Conservation (phyloP, 1,140 invertebrate genomes). For the Brachionus koreanus region DNA sequence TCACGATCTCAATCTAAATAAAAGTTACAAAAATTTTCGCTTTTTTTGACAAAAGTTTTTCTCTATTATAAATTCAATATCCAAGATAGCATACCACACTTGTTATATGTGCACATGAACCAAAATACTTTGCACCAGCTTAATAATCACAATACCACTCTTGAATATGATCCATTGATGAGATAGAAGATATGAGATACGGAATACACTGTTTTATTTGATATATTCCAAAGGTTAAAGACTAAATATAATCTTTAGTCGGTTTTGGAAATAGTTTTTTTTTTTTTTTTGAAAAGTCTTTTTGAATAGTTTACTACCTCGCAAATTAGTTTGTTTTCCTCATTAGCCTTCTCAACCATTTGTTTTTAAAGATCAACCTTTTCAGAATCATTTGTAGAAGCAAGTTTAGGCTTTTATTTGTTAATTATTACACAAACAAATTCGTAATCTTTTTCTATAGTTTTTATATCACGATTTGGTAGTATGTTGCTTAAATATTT, state of each 20-base stretch:
- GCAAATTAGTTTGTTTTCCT: not conserved
- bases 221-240: not conserved
- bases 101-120: not conserved
- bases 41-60: not conserved
- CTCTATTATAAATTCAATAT: not conserved
- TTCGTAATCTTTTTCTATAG: no score
- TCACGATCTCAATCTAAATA: not conserved
- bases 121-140: no score
- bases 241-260: not conserved
- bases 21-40: not conserved
- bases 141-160: no score
- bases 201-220: not conserved
- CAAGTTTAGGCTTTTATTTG: not conserved
- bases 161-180: no score
- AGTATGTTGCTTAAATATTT: not conserved
- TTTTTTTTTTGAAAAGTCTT: not conserved
- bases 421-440: not conserved
- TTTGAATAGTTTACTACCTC: no score
- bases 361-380: no score
- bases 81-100: constrained; percentile 1
- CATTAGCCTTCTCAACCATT: no score
- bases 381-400: no score
- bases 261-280: not conserved
- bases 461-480: not conserved
- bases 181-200: no score